Evolutionary conservation across 2,888 invertebrate genomes (phyloP).

Genomic region (Hesperia comma): DNA sequence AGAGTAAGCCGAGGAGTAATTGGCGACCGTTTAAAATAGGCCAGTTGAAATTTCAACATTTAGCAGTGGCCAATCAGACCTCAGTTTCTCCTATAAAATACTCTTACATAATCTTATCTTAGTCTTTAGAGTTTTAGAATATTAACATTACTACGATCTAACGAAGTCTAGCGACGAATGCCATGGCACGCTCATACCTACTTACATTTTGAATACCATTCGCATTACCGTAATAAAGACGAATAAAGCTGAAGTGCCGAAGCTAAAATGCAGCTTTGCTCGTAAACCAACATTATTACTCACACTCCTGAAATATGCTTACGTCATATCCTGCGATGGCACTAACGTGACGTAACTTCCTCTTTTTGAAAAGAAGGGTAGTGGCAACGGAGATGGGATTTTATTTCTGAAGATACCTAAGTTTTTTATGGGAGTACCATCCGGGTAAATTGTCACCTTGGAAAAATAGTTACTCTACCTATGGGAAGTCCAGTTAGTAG

Average conservation of each 20-base stretch:
- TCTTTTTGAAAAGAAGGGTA: conserved; percentile 30
- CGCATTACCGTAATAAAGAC: conserved; percentile 23
- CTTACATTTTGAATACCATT: conserved; percentile 15
- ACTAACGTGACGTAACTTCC: conserved; percentile 22
- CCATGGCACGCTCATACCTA: neutral
- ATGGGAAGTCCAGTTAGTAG: too few relatives aligned
- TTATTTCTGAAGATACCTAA: neutral
- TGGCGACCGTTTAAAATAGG: too few relatives aligned
- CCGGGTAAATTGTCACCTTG: too few relatives aligned
- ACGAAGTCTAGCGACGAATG: too few relatives aligned
- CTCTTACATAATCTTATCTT: too few relatives aligned
- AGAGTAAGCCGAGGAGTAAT: too few relatives aligned
- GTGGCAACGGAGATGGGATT: neutral
- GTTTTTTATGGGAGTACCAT: neutral
- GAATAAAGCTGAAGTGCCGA: conserved; percentile 30
- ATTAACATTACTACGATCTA: too few relatives aligned
- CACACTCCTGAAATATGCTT: conserved; percentile 16
- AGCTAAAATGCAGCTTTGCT: conserved; percentile 24
- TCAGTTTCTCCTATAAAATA: too few relatives aligned
- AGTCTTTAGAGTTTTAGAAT: too few relatives aligned
- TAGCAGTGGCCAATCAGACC: too few relatives aligned
- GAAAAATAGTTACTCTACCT: too few relatives aligned
- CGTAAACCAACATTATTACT: conserved; percentile 26
- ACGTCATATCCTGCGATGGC: conserved; percentile 24
- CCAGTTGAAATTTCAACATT: too few relatives aligned